phyloP scores from a whole-genome alignment of 2,797 vertebrate genomes.

The Epinephelus coioides region DNA sequence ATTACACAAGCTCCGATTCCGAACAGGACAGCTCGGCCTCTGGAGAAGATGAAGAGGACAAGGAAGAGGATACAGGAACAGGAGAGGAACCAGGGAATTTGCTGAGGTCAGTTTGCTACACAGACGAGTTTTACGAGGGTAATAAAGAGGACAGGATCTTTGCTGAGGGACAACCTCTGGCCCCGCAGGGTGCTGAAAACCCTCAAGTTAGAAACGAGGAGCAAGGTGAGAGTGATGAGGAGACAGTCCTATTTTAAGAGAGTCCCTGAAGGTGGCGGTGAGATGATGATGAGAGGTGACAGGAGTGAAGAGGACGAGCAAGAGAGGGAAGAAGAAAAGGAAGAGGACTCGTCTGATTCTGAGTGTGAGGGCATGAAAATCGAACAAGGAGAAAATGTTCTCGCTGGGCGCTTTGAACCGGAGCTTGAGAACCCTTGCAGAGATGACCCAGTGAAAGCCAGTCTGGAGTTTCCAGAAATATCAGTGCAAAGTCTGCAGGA shows the following conservation, averaged over 20 bases:
- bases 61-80: slow-evolving; percentile 41
- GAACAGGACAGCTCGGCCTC: slow-evolving; percentile 45
- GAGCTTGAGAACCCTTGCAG: slow-evolving; percentile 35
- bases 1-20: slow-evolving; percentile 61
- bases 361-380: slow-evolving; percentile 46
- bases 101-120: slow-evolving; percentile 28
- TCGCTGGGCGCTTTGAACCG: neutral
- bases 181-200: slow-evolving; percentile 43
- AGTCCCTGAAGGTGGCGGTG: slow-evolving; percentile 48
- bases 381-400: slow-evolving; percentile 26
- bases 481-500: slow-evolving; percentile 58
- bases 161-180: slow-evolving; percentile 61
- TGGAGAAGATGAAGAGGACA: slow-evolving; percentile 44
- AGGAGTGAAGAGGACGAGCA: slow-evolving; percentile 42
- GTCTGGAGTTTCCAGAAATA: slow-evolving; percentile 54
- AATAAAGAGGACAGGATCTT: slow-evolving; percentile 64
- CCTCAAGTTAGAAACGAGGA: slow-evolving; percentile 67
- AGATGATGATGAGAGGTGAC: slow-evolving; percentile 48
- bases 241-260: slow-evolving; percentile 65
- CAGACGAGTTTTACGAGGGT: slow-evolving; percentile 7
- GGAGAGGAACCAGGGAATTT: slow-evolving; percentile 40
- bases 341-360: slow-evolving; percentile 33
- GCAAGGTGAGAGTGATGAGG: slow-evolving; percentile 62
- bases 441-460: slow-evolving; percentile 3
- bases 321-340: slow-evolving; percentile 27